Evolutionary conservation across 2,888 invertebrate species (phyloP).

Genomic region (Griposia aprilina): DNA sequence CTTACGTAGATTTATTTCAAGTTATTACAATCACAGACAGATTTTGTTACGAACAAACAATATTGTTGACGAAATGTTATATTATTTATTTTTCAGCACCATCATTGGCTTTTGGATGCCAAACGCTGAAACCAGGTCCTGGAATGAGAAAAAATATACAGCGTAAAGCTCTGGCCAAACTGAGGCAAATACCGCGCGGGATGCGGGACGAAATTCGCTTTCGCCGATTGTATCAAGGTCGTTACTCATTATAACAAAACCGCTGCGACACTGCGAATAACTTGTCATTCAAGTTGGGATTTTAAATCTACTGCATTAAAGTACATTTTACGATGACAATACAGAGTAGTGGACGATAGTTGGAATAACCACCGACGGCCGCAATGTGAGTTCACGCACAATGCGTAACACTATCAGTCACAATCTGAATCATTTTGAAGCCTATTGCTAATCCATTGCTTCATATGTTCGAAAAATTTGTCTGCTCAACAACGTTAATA

Average conservation of each 20-base stretch:
- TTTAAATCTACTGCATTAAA: not conserved
- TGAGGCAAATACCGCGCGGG: not conserved
- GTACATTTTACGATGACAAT: not conserved
- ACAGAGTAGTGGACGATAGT: not conserved
- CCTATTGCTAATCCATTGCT: too few relatives aligned
- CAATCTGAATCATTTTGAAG: too few relatives aligned
- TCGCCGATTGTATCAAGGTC: too few relatives aligned
- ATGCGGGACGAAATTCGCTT: not conserved
- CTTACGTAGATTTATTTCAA: slow-evolving; percentile 11
- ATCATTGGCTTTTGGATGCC: slow-evolving; percentile 79
- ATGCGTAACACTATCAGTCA: too few relatives aligned
- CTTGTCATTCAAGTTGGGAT: not conserved
- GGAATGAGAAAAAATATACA: slow-evolving; percentile 63
- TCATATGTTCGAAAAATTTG: too few relatives aligned
- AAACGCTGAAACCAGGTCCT: slow-evolving; percentile 80
- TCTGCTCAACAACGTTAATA: too few relatives aligned
- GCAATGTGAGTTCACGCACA: too few relatives aligned
- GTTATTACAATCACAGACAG: slow-evolving; percentile 43
- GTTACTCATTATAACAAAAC: not conserved
- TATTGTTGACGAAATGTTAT: not conserved
- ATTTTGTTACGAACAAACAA: not conserved
- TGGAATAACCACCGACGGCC: too few relatives aligned
- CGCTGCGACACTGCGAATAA: not conserved
- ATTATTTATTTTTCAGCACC: slow-evolving; percentile 74
- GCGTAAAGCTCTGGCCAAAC: not conserved